Percentiles rank a stretch among this genome's conserved stretches.
These are phyloP conservation scores for Subacronicta megacephala DNA, from an alignment of 2,888 invertebrate species.

Conservation along the genomic window DNA sequence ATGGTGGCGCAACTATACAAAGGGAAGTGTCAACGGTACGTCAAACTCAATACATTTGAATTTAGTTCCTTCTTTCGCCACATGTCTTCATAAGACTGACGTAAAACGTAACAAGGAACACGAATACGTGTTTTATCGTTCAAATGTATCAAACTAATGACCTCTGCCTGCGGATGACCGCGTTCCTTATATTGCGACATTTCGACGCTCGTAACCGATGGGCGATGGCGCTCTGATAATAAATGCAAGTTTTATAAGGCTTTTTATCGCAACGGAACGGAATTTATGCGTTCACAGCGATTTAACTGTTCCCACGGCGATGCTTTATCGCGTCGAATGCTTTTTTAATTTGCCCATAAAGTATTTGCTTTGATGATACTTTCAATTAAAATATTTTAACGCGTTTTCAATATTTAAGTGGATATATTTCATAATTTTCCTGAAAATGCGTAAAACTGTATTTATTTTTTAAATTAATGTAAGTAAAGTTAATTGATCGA, in stretches of 20 bases:
- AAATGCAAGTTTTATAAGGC: constrained; percentile 80
- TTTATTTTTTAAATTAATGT: not conserved
- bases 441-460: not conserved
- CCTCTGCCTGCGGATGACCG: constrained; percentile 63
- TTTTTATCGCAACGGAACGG: constrained; percentile 72
- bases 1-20: not conserved
- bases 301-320: constrained; percentile 77
- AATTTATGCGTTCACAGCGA: constrained; percentile 74
- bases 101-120: constrained; percentile 55
- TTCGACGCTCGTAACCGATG: constrained; percentile 66
- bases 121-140: constrained; percentile 65
- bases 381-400: constrained; percentile 66
- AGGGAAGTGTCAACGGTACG: constrained; percentile 23
- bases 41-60: constrained; percentile 15
- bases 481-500: not conserved
- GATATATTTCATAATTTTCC: not conserved
- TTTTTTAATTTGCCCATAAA: constrained; percentile 73
- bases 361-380: constrained; percentile 69
- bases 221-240: constrained; percentile 67
- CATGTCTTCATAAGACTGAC: constrained; percentile 17
- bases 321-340: constrained; percentile 68
- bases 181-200: constrained; percentile 70
- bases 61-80: constrained; percentile 33
- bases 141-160: constrained; percentile 76
- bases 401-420: constrained; percentile 47